Evolutionary conservation across 2,888 invertebrate species (phyloP).

Genomic region (Yponomeuta plumbellus): DNA sequence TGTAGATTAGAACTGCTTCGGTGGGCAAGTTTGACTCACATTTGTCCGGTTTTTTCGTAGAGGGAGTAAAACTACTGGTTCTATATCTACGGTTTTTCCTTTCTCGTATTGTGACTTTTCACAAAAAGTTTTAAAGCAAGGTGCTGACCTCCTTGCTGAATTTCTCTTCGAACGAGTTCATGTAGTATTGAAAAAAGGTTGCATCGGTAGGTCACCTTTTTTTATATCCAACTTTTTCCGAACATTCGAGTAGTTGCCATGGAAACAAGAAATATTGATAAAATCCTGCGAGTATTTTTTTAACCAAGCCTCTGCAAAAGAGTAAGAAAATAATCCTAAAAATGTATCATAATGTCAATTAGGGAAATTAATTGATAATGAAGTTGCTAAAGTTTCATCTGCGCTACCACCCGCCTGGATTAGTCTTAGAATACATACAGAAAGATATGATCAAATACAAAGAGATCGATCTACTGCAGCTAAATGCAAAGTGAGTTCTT

Average conservation of each 20-base stretch:
- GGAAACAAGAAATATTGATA: slow-evolving; percentile 2
- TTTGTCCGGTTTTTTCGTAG: too few relatives aligned
- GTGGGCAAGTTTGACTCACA: too few relatives aligned
- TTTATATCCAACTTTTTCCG: not conserved
- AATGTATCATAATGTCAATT: not conserved
- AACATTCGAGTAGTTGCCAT: not conserved
- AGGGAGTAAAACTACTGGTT: too few relatives aligned
- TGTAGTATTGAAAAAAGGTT: not conserved
- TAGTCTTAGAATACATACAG: slow-evolving; percentile 79
- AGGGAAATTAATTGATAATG: slow-evolving; percentile 51
- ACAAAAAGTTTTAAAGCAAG: too few relatives aligned
- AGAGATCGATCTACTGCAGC: slow-evolving; percentile 80
- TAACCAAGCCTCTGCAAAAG: not conserved
- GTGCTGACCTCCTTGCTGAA: too few relatives aligned
- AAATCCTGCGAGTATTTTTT: slow-evolving; percentile 3
- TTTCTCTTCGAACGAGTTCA: not conserved
- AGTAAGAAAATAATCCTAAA: not conserved
- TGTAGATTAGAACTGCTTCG: too few relatives aligned
- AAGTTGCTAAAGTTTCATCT: slow-evolving; percentile 81
- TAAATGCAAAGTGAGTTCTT: slow-evolving; percentile 74
- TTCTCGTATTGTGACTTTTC: too few relatives aligned
- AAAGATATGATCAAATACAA: slow-evolving; percentile 75
- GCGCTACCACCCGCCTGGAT: slow-evolving; percentile 83
- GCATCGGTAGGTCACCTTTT: not conserved
- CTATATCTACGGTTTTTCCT: too few relatives aligned